These are phyloP conservation scores for Manacus vitellinus DNA, from an alignment of 2,113 vertebrate genomes.

Conservation along the genomic window DNA sequence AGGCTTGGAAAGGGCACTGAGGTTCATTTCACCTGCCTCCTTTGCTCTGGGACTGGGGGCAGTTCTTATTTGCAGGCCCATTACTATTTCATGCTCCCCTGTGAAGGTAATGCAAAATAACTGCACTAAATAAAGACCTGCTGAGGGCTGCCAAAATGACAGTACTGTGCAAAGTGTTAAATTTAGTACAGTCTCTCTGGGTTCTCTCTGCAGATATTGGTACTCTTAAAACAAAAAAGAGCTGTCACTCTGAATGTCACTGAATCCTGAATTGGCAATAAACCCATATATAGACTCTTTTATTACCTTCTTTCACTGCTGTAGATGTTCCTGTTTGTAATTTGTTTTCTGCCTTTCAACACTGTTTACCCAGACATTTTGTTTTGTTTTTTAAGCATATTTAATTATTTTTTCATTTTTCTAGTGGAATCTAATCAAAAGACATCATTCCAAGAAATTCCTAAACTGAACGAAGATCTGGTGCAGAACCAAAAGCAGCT, in stretches of 20 bases:
- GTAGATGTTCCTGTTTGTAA: background rate
- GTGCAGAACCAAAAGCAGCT: conserved; percentile 85
- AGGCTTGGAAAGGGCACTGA: background rate
- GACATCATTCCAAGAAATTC: conserved; percentile 89
- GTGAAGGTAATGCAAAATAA: background rate
- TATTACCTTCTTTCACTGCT: background rate
- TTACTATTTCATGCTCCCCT: background rate
- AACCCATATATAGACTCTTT: background rate
- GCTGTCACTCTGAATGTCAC: background rate
- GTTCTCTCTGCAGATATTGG: background rate
- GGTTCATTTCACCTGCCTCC: background rate
- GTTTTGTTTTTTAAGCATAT: background rate
- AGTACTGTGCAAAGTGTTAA: background rate
- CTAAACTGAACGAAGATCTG: conserved; percentile 90
- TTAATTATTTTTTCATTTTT: background rate
- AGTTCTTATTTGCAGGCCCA: background rate
- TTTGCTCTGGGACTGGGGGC: background rate
- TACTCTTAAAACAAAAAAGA: background rate
- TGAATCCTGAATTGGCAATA: background rate
- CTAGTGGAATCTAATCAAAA: conserved; percentile 95
- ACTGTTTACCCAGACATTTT: background rate
- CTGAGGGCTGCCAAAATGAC: background rate
- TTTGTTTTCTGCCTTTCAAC: background rate
- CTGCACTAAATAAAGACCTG: conserved; percentile 12
- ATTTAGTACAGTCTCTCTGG: background rate